Base-by-base conservation (phyloP, 2,797 vertebrate genomes). In the Falco concolor region DNA sequence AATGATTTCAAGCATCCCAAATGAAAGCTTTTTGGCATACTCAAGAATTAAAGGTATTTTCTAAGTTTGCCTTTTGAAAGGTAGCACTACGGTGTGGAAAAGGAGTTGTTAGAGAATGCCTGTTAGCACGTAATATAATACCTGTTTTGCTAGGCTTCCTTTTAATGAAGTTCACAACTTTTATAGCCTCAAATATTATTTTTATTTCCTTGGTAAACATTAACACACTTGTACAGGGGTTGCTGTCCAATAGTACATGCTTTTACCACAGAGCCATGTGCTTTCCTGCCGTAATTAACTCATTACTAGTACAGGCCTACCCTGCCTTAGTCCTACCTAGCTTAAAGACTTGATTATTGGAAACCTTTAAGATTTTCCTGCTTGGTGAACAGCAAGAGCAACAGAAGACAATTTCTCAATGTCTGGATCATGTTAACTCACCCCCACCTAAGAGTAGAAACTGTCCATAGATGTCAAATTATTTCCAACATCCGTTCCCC, bases 101-200 rank as follows among this genome's bases (percentile, higher is more conserved):
- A 52, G 2, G 5, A 38, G 13, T 32, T 49, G 13, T 38, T 60
- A 13, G 0, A n/a, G 22, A 61, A 50, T 38, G 16, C 8, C 27
- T 19, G 20, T 79, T 76, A 73, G 6, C 50, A 42, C 2, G 0
- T 61, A 67, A 68, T 49, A 77, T 7, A 64, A 30, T 0, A 0
- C 30, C 25, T 50, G 27, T 42, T 81, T 93, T 87, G 6, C 7
- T 56, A 75, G n/a, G 13, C 18, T 78, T 81, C 24, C 23, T 63
- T 84, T 53, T 68, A 72, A 65, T 44, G 17, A 78, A 45, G 32
- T 57, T 91, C 49, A 57, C n/a, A 68, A 50, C 19, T 87, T 84
- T 75, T 86, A 84, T n/a, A 81, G 9, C 13, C 21, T 72, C 16
- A 73, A 56, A 23, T 45, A 61, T 23, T n/a, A 12, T 42, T 94